phyloP scores from a whole-genome alignment of 2,888 invertebrate species.

The Corbicula japonica region DNA sequence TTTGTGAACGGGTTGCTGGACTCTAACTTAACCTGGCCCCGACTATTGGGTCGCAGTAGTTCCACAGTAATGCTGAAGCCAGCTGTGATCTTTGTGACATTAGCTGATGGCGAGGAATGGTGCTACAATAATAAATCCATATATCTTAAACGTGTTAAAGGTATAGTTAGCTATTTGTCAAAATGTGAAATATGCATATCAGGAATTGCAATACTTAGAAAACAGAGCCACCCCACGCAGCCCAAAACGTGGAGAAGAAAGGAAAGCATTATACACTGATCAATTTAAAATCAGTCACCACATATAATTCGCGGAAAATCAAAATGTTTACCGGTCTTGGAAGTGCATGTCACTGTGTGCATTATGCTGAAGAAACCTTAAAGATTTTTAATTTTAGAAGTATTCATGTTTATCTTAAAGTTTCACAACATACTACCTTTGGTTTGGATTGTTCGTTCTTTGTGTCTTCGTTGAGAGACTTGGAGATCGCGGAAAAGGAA shows the following conservation, averaged over 20 bases:
- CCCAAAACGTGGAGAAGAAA: too few relatives aligned
- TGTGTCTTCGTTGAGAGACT: slow-evolving; percentile 26
- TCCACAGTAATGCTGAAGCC: slow-evolving; percentile 69
- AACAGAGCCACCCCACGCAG: too few relatives aligned
- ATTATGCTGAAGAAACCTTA: neutral
- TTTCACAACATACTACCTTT: slow-evolving; percentile 13
- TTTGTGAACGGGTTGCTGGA: slow-evolving; percentile 92
- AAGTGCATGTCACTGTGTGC: neutral
- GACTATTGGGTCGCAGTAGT: slow-evolving; percentile 89
- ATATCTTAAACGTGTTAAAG: too few relatives aligned
- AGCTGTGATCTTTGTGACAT: slow-evolving; percentile 77
- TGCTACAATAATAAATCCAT: too few relatives aligned
- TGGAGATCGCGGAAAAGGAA: slow-evolving; percentile 48
- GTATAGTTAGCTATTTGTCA: too few relatives aligned
- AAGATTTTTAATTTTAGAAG: neutral
- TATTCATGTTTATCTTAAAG: neutral
- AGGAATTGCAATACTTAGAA: too few relatives aligned
- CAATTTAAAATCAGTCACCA: too few relatives aligned
- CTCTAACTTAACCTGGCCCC: slow-evolving; percentile 92
- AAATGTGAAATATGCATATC: too few relatives aligned
- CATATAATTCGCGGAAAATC: too few relatives aligned
- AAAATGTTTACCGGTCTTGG: too few relatives aligned
- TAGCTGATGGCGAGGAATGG: slow-evolving; percentile 11
- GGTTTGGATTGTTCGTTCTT: slow-evolving; percentile 24
- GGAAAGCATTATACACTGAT: too few relatives aligned